These are phyloP conservation scores for Rhynchotus rufescens DNA, from an alignment of 2,797 vertebrate species.

Conservation along the genomic window DNA sequence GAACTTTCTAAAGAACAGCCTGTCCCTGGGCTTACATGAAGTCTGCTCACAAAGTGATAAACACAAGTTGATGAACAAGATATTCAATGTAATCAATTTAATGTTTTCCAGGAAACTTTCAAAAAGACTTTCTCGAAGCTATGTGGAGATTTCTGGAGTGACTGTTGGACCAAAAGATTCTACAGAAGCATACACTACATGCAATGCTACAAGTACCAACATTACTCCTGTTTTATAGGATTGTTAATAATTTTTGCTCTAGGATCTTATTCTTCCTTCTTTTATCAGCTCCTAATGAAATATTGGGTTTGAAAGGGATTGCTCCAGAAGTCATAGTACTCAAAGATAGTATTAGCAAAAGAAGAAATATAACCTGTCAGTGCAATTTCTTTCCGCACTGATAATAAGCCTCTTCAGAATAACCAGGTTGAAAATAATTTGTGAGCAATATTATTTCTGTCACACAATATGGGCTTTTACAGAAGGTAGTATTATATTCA, in stretches of 20 bases:
- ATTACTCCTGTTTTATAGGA: not conserved
- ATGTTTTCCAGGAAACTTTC: not conserved
- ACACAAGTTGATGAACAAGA: not conserved
- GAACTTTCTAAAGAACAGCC: not conserved
- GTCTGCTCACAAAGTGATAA: not conserved
- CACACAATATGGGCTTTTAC: not conserved
- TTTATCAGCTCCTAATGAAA: not conserved
- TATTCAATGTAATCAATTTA: not conserved
- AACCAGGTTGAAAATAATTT: constrained; percentile 24
- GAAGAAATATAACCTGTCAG: constrained; percentile 5
- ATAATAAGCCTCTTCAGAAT: not conserved
- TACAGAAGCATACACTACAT: not conserved
- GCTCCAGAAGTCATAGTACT: not conserved
- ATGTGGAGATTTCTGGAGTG: not conserved
- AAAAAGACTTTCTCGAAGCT: not conserved
- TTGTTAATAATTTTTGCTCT: not conserved
- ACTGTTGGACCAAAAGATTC: not conserved
- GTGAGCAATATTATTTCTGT: not conserved
- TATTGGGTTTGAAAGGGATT: not conserved
- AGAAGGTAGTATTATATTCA: constrained; percentile 14
- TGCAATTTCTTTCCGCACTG: not conserved
- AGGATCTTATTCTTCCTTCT: constrained; percentile 3
- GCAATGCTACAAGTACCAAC: not conserved
- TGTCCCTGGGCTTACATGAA: not conserved
- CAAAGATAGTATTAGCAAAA: not conserved